These are phyloP conservation scores for Andrena bicolor DNA, from an alignment of 2,888 invertebrate genomes.

Conservation along the genomic window DNA sequence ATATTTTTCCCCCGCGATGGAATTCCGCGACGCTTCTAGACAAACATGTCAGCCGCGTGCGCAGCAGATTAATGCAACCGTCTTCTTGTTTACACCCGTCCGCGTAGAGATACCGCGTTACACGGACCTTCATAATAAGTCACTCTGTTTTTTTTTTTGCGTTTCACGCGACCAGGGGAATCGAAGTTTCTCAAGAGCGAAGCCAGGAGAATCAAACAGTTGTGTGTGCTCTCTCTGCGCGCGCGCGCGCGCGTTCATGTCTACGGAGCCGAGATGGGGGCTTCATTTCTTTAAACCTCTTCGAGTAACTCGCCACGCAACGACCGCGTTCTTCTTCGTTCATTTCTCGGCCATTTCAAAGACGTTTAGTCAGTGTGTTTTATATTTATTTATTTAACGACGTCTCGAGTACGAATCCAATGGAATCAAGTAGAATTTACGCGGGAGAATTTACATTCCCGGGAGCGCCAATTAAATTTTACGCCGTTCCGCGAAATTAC, in stretches of 20 bases:
- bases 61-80: slow-evolving; percentile 46
- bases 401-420: not conserved
- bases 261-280: not conserved
- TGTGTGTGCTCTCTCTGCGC: not conserved
- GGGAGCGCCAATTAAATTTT: slow-evolving; percentile 45
- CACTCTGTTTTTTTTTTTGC: slow-evolving; percentile 53
- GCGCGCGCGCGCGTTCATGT: not conserved
- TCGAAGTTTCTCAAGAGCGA: slow-evolving; percentile 46
- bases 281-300: not conserved
- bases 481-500: slow-evolving; percentile 34
- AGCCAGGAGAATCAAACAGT: slow-evolving; percentile 21
- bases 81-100: slow-evolving; percentile 58
- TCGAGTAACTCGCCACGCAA: not conserved
- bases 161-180: slow-evolving; percentile 13
- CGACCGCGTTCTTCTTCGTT: not conserved
- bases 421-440: slow-evolving; percentile 9
- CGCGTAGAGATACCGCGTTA: slow-evolving; percentile 18
- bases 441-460: slow-evolving; percentile 22
- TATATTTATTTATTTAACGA: not conserved
- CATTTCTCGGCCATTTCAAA: not conserved
- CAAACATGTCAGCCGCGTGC: slow-evolving; percentile 22
- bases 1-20: not conserved
- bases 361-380: not conserved
- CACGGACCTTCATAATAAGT: slow-evolving; percentile 60
- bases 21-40: slow-evolving; percentile 16